phyloP scores from a whole-genome alignment of 2,113 vertebrate species.

The Apeltes quadracus region DNA sequence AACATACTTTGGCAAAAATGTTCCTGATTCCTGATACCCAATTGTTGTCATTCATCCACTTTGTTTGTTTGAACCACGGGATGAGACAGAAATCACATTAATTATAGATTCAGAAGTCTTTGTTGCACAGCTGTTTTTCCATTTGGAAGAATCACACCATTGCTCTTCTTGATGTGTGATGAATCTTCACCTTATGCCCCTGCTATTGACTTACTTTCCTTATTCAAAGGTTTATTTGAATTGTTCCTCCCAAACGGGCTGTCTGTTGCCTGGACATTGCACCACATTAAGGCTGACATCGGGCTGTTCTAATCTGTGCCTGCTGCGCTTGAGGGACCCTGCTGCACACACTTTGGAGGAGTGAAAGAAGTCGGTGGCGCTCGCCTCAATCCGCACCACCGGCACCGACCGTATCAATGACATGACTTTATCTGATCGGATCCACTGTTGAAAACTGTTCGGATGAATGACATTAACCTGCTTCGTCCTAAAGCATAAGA shows the following conservation, averaged over 20 bases:
- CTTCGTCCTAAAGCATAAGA: too few relatives aligned
- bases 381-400: constrained; percentile 69
- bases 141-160: constrained; percentile 26
- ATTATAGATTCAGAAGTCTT: constrained; percentile 17
- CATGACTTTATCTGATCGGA: constrained; percentile 44
- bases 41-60: background rate
- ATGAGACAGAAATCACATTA: background rate
- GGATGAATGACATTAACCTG: too few relatives aligned
- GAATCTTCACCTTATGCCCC: background rate
- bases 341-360: constrained; percentile 27
- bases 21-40: background rate
- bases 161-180: constrained; percentile 27
- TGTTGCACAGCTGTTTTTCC: constrained; percentile 1
- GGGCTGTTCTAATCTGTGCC: constrained; percentile 53
- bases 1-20: too few relatives aligned
- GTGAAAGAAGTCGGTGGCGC: constrained; percentile 35
- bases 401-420: constrained; percentile 54
- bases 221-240: background rate
- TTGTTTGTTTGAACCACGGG: background rate
- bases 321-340: constrained; percentile 51
- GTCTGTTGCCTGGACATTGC: constrained; percentile 56
- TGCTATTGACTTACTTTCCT: background rate
- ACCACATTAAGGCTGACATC: constrained; percentile 39
- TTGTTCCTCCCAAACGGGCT: constrained; percentile 42
- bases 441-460: constrained; percentile 23